These are phyloP conservation scores for Bombus superbus DNA, from an alignment of 1,140 invertebrate genomes.

Conservation along the genomic window DNA sequence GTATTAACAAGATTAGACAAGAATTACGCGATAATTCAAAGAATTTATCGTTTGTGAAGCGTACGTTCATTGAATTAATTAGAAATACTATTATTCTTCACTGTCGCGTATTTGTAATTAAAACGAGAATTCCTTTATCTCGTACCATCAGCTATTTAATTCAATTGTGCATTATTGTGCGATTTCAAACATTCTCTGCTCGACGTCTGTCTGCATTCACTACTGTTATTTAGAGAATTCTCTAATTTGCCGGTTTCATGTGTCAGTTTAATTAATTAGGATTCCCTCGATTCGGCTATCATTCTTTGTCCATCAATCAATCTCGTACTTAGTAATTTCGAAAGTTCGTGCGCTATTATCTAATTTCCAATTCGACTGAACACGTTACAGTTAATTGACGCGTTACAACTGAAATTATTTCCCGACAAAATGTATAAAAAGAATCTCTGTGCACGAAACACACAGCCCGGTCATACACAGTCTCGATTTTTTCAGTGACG, in stretches of 20 bases:
- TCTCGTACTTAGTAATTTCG: not conserved
- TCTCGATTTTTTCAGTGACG: too few species aligned
- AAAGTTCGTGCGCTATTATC: not conserved
- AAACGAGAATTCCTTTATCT: not conserved
- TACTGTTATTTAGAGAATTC: not conserved
- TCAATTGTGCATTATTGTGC: not conserved
- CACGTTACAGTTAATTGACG: not conserved
- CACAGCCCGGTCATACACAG: too few species aligned
- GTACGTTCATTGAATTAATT: not conserved
- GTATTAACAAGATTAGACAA: not conserved
- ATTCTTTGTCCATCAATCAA: not conserved
- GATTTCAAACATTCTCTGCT: not conserved
- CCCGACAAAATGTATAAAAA: too few species aligned
- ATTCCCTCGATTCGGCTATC: not conserved
- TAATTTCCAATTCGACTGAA: not conserved
- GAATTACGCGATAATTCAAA: not conserved
- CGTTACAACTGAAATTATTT: not conserved
- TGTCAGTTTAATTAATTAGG: conserved; percentile 12
- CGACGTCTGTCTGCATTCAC: not conserved
- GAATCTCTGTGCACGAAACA: too few species aligned
- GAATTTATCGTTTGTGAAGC: not conserved
- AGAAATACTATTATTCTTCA: not conserved
- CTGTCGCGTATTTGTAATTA: not conserved
- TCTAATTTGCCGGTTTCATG: not conserved
- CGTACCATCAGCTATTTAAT: not conserved